phyloP scores from a whole-genome alignment of 2,797 vertebrate species.

The Bufotes viridis region DNA sequence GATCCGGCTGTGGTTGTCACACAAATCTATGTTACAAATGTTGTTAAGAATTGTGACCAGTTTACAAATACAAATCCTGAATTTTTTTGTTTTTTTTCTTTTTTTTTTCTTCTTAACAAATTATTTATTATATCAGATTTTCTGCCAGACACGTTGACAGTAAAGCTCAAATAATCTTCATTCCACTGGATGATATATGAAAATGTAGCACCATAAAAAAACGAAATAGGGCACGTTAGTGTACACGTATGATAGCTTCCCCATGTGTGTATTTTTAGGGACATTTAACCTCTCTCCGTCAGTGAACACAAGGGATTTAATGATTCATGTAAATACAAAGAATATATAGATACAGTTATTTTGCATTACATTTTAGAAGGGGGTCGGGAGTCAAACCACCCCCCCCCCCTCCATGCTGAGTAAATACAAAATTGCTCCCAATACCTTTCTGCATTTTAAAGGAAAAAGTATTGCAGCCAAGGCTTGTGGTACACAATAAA shows the following conservation, averaged over 20 bases:
- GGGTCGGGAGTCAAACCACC: background rate
- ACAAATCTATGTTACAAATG: too few relatives aligned
- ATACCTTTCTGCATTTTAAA: background rate
- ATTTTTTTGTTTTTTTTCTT: background rate
- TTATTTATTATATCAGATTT: background rate
- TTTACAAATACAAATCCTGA: background rate
- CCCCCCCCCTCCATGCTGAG: background rate
- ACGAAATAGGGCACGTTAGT: background rate
- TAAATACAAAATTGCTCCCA: background rate
- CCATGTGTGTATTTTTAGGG: too few relatives aligned
- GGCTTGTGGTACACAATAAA: too few relatives aligned
- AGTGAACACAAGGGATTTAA: background rate
- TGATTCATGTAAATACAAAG: background rate
- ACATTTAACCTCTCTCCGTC: background rate
- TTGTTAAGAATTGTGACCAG: too few relatives aligned
- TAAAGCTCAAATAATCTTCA: constrained; percentile 14
- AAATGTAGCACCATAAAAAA: constrained; percentile 21
- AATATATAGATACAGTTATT: background rate
- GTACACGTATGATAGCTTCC: background rate
- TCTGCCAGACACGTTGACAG: constrained; percentile 1
- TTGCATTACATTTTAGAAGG: background rate
- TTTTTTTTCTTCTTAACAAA: background rate
- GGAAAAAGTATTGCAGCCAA: too few relatives aligned
- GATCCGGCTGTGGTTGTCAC: too few relatives aligned
- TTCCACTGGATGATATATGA: background rate